Evolutionary conservation across 2,888 invertebrate species (phyloP), one percentile per base, ranked within the genome.

Genomic region (Blera fallax): DNA sequence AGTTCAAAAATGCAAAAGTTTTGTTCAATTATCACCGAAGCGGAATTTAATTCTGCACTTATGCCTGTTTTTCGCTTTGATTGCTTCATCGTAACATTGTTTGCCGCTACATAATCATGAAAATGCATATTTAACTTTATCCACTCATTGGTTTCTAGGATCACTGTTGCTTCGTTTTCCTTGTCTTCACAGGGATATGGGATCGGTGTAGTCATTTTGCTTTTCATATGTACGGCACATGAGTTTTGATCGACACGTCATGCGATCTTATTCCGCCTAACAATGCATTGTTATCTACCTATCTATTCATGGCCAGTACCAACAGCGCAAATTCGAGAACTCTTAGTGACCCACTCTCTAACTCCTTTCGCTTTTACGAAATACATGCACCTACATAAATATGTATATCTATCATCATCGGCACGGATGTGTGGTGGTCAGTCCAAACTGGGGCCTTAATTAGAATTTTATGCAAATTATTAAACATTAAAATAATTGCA

Each of bases 391-490:
- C n/a, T n/a, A n/a, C n/a, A n/a, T n/a, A n/a, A n/a, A n/a, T 40
- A 54, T 40, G 4, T 40, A 54, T 40, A 65, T 64, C 18, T 50
- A 50, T 67, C 58, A 58, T 34, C 67, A 64, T 58, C 58, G 43
- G 58, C 52, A 48, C 74, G 62, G 40, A 64, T 62, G 62, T 70
- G 29, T 84, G 67, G 18, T 16, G 37, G 74, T 16, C 65, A 72
- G 40, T 76, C 70, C 54, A 85, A 48, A 58, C 67, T 70, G 40
- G n/a, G 14, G 27, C 54, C 69, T 85, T 85, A 85, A 85, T 85
- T 85, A 85, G 76, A 81, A 85, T 85, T 85, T 81, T 85, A 85
- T 85, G 85, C 85, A 85, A 85, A 85, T 85, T 81, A 81, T 76
- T 48, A 81, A 85, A 81, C 81, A 85, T 85, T 85, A 85, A 85